Conservation (phyloP, 2,113 vertebrate genomes). For the Galeopterus variegatus region DNA sequence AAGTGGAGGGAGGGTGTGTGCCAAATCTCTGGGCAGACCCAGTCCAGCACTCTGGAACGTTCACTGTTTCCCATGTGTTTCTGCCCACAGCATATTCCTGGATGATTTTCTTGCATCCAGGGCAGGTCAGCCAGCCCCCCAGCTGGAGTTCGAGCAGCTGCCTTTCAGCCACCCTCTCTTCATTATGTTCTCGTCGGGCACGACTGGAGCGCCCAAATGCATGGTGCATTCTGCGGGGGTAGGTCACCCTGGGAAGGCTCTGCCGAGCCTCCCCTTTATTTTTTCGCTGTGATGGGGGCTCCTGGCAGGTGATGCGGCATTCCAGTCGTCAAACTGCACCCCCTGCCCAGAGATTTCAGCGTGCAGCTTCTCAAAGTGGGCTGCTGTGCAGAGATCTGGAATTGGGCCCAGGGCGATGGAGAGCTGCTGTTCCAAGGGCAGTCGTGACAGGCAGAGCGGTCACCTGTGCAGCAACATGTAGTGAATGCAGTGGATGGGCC, state of each 20-base stretch:
- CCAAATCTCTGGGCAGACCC: not conserved
- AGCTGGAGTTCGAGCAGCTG: conserved; percentile 99
- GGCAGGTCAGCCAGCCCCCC: conserved; percentile 92
- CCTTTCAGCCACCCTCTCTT: conserved; percentile 97
- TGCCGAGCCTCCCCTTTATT: not conserved
- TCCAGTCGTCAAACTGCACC: not conserved
- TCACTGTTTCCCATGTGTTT: not conserved
- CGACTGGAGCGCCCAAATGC: conserved; percentile 97
- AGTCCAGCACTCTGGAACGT: fast-evolving
- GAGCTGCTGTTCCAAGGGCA: not conserved
- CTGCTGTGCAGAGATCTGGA: fast-evolving
- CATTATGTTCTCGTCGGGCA: conserved; percentile 98
- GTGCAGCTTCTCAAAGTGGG: not conserved
- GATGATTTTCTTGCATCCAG: conserved; percentile 95
- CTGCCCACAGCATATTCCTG: conserved; percentile 91
- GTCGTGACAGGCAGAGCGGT: not conserved
- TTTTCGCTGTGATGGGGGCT: not conserved
- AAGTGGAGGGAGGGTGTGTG: fast-evolving
- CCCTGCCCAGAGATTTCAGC: fast-evolving
- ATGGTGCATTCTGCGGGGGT: conserved; percentile 99
- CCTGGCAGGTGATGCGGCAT: not conserved
- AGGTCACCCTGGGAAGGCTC: conserved; percentile 74
- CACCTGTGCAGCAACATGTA: not conserved
- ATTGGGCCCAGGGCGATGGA: fast-evolving
- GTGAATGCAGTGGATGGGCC: not conserved